Evolutionary conservation across 2,888 invertebrate genomes (phyloP), one percentile per base, ranked within the genome.

Genomic region (Aleiodes testaceus): DNA sequence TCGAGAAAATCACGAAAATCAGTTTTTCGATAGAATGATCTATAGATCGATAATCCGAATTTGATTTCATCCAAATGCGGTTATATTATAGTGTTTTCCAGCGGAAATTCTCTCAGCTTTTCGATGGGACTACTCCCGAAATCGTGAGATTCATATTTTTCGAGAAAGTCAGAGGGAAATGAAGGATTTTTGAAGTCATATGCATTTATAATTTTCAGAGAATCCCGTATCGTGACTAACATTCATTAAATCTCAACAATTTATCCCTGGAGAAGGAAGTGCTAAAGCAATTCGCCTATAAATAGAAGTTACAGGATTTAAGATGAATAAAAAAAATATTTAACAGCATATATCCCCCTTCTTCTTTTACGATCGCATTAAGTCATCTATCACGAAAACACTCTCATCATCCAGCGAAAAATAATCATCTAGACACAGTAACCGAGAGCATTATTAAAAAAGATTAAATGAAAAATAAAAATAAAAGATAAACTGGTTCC

Each of bases 221-320:
- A 55, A 55, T 55, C 55, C 30, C 16, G 30, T 73, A 52, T 75
- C 74, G 74, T 73, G 74, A 75, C 74, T 71, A 72, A 64, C 36
- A 52, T 72, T 73, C 74, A 73, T 75, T 75, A 75, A 75, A 73
- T 26, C 61, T 67, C 69, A 63, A 59, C n/a, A 30, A 55, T 55
- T 55, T 55, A 55, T 55, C 55, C 55, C 55, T 55, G 55, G 67
- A 73, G 70, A 73, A 73, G 75, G 73, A 75, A 73, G 71, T 64
- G 16, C 50, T 26, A 16, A 26, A 49, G 44, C 16, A 63, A 74
- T 61, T 61, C 16, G 26, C 55, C 72, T 72, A 69, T 65, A 74
- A 74, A 75, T 75, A 75, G 66, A 75, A 30, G 72, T 75, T 74
- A 72, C 70, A 72, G 66, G 67, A 73, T 70, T 69, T 36, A 49